Conservation (phyloP, 2,888 invertebrate genomes). For the Monopis laevigella region DNA sequence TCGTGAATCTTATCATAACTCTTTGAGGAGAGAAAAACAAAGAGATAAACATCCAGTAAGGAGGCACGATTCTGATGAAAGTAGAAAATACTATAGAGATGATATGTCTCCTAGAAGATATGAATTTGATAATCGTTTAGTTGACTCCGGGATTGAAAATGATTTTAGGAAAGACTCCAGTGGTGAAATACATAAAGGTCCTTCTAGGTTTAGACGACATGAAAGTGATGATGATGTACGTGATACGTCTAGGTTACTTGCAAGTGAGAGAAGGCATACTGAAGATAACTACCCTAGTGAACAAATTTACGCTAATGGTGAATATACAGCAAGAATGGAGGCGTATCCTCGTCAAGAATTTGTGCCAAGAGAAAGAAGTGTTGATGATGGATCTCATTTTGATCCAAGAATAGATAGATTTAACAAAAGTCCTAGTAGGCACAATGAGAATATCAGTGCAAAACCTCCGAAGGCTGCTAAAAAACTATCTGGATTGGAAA, state of each 20-base stretch:
- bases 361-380: constrained; percentile 58
- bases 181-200: constrained; percentile 52
- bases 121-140: constrained; percentile 70
- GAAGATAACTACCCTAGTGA: constrained; percentile 68
- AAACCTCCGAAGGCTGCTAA: constrained; percentile 71
- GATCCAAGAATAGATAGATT: constrained; percentile 72
- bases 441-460: constrained; percentile 60
- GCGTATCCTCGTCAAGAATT: constrained; percentile 46
- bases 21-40: constrained; percentile 65
- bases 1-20: constrained; percentile 66
- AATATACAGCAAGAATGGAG: constrained; percentile 45
- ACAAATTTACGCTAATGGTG: constrained; percentile 54
- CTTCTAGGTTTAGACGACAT: constrained; percentile 35
- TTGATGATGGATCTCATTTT: constrained; percentile 74
- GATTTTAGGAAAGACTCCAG: constrained; percentile 79
- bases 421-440: constrained; percentile 54
- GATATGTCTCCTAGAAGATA: constrained; percentile 51
- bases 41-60: constrained; percentile 49
- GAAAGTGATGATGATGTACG: constrained; percentile 77
- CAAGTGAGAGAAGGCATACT: constrained; percentile 78
- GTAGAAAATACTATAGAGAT: constrained; percentile 54
- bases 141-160: constrained; percentile 84
- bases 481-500: constrained; percentile 77
- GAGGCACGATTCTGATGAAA: constrained; percentile 58
- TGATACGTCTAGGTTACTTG: constrained; percentile 74